Evolutionary conservation across 2,113 vertebrate species (phyloP).

Genomic region (Sceloporus tristichus): DNA sequence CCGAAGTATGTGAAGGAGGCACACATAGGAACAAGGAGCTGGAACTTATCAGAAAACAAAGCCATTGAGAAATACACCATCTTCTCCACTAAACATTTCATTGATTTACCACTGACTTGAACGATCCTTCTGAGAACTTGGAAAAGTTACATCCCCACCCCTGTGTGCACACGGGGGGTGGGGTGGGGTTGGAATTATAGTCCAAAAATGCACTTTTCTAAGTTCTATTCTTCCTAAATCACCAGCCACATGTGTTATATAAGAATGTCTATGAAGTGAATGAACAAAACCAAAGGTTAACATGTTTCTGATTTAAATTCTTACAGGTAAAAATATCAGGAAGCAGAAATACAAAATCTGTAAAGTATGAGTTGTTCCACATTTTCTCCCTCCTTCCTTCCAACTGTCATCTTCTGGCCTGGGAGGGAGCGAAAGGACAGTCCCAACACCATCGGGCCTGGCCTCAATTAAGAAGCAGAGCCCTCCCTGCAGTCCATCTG

Average conservation of each 20-base stretch:
- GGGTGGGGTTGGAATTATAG: no score
- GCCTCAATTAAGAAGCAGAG: no score
- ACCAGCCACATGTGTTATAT: background rate
- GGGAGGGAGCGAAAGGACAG: no score
- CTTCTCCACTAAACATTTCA: background rate
- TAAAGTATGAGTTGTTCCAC: background rate
- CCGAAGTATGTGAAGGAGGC: rapidly evolving
- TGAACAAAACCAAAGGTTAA: background rate
- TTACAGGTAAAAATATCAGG: background rate
- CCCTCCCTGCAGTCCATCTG: no score
- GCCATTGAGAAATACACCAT: background rate
- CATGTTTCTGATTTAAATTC: background rate
- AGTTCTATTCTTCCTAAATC: background rate
- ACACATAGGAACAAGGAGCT: background rate
- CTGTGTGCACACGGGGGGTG: no score
- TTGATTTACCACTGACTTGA: background rate
- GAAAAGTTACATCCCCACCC: background rate
- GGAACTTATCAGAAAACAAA: background rate
- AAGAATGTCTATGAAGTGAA: background rate
- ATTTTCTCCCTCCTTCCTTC: background rate
- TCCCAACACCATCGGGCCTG: no score
- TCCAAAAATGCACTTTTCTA: background rate
- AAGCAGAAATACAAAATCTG: background rate
- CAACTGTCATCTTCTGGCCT: no score
- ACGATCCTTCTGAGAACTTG: background rate